phyloP scores from a whole-genome alignment of 2,797 vertebrate species.

The Gobio occitaniae region DNA sequence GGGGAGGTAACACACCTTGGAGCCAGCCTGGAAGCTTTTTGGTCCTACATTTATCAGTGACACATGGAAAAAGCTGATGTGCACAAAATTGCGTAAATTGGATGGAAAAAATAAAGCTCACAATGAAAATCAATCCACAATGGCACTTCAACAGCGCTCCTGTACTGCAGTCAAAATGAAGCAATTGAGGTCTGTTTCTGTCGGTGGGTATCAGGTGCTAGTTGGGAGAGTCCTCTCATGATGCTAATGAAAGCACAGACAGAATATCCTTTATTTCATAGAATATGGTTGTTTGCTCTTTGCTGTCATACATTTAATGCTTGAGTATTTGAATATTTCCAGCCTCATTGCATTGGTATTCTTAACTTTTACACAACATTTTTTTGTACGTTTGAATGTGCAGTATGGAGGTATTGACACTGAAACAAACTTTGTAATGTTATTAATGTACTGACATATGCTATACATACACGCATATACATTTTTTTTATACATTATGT shows the following conservation, averaged over 20 bases:
- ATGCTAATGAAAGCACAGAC: conserved; percentile 34
- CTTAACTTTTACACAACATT: not conserved
- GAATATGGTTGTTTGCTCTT: conserved; percentile 40
- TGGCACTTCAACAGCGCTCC: conserved; percentile 33
- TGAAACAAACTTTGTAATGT: not conserved
- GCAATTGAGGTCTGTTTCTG: conserved; percentile 28
- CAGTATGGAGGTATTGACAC: not conserved
- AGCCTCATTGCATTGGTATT: not conserved
- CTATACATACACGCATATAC: too few species aligned
- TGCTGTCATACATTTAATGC: conserved; percentile 23
- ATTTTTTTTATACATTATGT: too few species aligned
- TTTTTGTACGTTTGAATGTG: not conserved
- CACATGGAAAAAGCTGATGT: conserved; percentile 25
- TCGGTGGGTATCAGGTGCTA: conserved; percentile 37
- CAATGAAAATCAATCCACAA: conserved; percentile 21
- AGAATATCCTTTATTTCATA: conserved; percentile 41
- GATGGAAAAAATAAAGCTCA: conserved; percentile 34
- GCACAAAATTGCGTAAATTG: conserved; percentile 26
- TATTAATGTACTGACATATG: too few species aligned
- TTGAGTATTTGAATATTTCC: not conserved
- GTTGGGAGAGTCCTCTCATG: conserved; percentile 35
- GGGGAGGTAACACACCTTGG: conserved; percentile 5
- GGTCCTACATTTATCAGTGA: conserved; percentile 30
- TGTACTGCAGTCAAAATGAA: conserved; percentile 18
- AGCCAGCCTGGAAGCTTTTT: conserved; percentile 12